Evolutionary conservation across 2,888 invertebrate species (phyloP), one percentile per base, ranked within the genome.

Genomic region (Hermaeophaga mercurialis): DNA sequence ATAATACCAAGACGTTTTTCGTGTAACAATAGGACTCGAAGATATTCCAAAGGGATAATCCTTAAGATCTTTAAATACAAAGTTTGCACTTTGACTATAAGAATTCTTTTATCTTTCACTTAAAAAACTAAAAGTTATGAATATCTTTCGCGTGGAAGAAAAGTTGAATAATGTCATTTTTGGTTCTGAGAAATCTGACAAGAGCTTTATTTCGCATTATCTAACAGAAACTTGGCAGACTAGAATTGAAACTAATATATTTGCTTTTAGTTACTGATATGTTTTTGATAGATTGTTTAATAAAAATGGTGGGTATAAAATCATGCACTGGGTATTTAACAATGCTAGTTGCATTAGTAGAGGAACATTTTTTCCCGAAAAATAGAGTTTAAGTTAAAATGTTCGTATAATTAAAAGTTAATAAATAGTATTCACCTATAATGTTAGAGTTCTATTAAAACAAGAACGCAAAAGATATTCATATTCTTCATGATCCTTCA

Each of bases 61-160:
- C 38, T 38, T 17, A 2, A 18, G 38, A 12, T 38, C 38, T 38
- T 38, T 38, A 12, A 38, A 38, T 15, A 18, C n/a, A 38, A 38
- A 38, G 38, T 38, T 38, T 38, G 38, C 38, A 38, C 38, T 18
- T 38, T 18, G 38, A 38, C 38, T 38, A 9, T 38, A 15, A 8
- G 38, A 38, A 15, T 38, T 18, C 38, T 38, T 38, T 38, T 38
- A 38, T 38, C 38, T 38, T 14, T 8, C 36, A 14, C 12, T 36
- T 36, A 15, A 12, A 38, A 38, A 38, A 38, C 15, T 38, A 38
- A 38, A 38, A 38, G 28, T 28, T 28, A 2, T 22, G 22, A 22
- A 22, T 22, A 22, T 22, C 22, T 22, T 7, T 4, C 36, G 3
- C 36, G 9, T 15, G 17, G n/a, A 18, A 38, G 12, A 43, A 50